Evolutionary conservation across 2,113 vertebrate species (phyloP).

Genomic region (Ahaetulla prasina): DNA sequence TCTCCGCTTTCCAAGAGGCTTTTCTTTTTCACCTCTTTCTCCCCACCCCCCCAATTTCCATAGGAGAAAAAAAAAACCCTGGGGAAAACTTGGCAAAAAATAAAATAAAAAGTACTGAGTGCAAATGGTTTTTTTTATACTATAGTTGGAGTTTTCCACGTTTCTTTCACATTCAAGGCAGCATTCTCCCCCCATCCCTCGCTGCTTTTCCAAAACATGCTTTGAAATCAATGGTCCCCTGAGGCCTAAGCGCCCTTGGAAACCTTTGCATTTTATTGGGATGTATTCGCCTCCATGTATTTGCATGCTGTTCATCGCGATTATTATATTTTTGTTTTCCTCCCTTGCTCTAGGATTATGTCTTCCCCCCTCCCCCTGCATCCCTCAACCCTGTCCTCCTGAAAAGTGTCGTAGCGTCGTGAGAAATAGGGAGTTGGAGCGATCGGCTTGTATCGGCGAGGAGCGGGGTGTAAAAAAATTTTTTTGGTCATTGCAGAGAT

Average conservation of each 20-base stretch:
- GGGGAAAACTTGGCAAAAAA: background rate
- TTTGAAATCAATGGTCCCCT: constrained; percentile 4
- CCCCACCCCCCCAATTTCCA: background rate
- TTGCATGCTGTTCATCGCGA: background rate
- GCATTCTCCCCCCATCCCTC: background rate
- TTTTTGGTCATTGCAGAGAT: background rate
- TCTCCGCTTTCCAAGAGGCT: background rate
- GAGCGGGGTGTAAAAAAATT: background rate
- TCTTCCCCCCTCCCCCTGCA: background rate
- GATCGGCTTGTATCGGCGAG: constrained; percentile 6
- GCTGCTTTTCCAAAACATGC: background rate
- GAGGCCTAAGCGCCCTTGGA: constrained; percentile 38
- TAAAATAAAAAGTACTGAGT: constrained; percentile 3
- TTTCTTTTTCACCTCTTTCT: background rate
- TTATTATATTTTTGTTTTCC: background rate
- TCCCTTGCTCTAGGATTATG: constrained; percentile 11
- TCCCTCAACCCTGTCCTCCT: background rate
- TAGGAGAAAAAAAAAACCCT: background rate
- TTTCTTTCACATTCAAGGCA: constrained; percentile 10
- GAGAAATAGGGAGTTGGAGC: constrained; percentile 10
- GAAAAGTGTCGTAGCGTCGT: background rate
- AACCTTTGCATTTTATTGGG: background rate
- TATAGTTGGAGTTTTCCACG: constrained; percentile 23
- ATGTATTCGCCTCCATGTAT: background rate
- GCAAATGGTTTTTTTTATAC: background rate